phyloP scores from a whole-genome alignment of 2,888 invertebrate species.

The Ceriagrion tenellum region DNA sequence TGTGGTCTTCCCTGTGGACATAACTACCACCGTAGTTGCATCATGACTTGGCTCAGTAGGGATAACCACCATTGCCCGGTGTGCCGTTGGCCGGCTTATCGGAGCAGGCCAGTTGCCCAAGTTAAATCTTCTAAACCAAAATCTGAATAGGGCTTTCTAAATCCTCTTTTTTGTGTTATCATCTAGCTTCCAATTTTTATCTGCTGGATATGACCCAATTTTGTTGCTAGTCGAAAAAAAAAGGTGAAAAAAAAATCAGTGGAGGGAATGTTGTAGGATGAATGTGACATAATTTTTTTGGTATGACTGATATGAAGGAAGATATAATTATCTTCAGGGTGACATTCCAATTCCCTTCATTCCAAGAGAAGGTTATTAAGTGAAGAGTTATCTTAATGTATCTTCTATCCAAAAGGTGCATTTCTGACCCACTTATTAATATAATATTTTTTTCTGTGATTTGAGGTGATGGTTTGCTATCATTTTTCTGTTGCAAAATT shows the following conservation, averaged over 20 bases:
- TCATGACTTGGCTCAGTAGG: conserved; percentile 78
- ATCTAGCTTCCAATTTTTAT: conserved; percentile 4
- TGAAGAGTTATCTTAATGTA: neutral
- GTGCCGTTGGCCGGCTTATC: conserved; percentile 80
- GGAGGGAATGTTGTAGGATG: neutral
- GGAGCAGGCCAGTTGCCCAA: conserved; percentile 12
- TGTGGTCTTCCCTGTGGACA: conserved; percentile 80
- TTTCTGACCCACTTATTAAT: neutral
- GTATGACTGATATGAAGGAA: neutral
- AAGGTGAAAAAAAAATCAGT: neutral
- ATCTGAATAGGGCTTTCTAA: neutral
- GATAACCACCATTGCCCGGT: conserved; percentile 80
- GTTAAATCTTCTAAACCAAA: neutral
- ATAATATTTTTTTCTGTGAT: conserved; percentile 6
- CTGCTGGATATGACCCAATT: conserved; percentile 39
- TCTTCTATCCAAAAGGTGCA: neutral
- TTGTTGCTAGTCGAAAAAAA: conserved; percentile 49
- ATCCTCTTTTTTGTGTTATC: no score
- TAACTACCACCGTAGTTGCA: conserved; percentile 79
- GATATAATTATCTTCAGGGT: neutral
- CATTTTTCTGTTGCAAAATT: neutral
- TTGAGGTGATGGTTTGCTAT: neutral
- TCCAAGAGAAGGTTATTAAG: conserved; percentile 12
- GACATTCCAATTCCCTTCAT: conserved; percentile 52
- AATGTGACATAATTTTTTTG: neutral